Evolutionary conservation across 2,888 invertebrate genomes (phyloP).

Genomic region (Cryptus armator): DNA sequence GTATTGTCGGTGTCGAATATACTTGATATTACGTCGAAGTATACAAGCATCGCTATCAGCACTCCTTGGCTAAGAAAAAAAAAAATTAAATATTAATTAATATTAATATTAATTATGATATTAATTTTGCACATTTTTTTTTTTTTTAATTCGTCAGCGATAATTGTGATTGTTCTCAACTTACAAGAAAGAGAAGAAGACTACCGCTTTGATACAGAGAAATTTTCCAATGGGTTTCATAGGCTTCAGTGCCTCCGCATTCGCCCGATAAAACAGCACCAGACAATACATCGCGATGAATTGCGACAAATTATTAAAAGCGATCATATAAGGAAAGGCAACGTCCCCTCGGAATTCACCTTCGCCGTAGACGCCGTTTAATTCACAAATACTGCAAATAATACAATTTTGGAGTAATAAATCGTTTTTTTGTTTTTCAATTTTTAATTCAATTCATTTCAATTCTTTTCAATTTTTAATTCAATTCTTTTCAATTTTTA

Average conservation of each 20-base stretch:
- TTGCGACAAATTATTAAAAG: conserved; percentile 96
- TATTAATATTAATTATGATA: no score
- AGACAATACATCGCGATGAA: conserved; percentile 98
- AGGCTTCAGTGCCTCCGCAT: conserved; percentile 93
- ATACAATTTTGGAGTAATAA: background rate
- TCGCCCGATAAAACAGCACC: conserved; percentile 96
- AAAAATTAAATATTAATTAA: no score
- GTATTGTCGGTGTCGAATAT: conserved; percentile 90
- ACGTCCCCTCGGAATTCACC: conserved; percentile 94
- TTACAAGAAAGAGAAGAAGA: conserved; percentile 99
- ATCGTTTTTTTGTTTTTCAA: no score
- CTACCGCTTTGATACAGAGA: conserved; percentile 98
- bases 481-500: no score
- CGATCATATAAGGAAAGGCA: conserved; percentile 96
- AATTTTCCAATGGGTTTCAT: conserved; percentile 98
- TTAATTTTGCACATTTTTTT: conserved; percentile 26
- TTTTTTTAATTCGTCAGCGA: background rate
- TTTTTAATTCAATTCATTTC: no score
- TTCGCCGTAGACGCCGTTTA: conserved; percentile 95
- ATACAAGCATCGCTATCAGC: conserved; percentile 94
- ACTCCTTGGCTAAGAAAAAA: conserved; percentile 93
- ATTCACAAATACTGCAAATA: conserved; percentile 91
- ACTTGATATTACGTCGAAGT: conserved; percentile 92
- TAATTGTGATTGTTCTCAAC: conserved; percentile 83
- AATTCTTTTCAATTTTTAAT: no score